phyloP scores from a whole-genome alignment of 1,140 invertebrate genomes.

The Littorina saxatilis region DNA sequence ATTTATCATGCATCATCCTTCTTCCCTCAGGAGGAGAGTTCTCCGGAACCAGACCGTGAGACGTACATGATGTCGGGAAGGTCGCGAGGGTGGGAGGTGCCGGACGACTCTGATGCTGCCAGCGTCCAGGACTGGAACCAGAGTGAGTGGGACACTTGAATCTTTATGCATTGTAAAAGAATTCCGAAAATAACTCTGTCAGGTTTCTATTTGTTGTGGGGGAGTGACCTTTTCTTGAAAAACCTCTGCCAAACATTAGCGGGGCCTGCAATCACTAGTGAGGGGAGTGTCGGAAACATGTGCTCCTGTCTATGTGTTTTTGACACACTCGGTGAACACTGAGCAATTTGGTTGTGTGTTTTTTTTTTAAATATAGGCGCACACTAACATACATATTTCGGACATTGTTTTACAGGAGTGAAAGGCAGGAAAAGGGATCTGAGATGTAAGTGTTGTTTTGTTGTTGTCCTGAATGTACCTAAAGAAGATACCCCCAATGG shows the following conservation, averaged over 20 bases:
- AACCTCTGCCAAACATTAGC: too few species aligned
- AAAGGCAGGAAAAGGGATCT: conserved; percentile 34
- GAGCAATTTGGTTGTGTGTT: neutral
- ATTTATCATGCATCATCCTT: too few species aligned
- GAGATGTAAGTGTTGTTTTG: conserved; percentile 1
- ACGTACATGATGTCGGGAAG: neutral
- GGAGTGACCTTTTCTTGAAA: too few species aligned
- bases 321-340: too few species aligned
- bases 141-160: conserved; percentile 17
- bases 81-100: conserved; percentile 28
- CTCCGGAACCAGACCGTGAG: conserved; percentile 15
- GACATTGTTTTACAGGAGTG: conserved; percentile 2
- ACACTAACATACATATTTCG: neutral
- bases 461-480: too few species aligned
- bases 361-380: neutral
- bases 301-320: too few species aligned
- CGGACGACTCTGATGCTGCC: conserved; percentile 37
- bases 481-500: too few species aligned
- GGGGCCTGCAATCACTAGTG: too few species aligned
- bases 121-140: conserved; percentile 40
- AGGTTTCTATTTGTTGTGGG: too few species aligned
- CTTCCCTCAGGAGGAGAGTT: conserved; percentile 6
- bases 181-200: too few species aligned
- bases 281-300: too few species aligned
- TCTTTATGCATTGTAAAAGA: neutral